Conservation (phyloP, 2,113 vertebrate genomes). For the Vimba vimba region DNA sequence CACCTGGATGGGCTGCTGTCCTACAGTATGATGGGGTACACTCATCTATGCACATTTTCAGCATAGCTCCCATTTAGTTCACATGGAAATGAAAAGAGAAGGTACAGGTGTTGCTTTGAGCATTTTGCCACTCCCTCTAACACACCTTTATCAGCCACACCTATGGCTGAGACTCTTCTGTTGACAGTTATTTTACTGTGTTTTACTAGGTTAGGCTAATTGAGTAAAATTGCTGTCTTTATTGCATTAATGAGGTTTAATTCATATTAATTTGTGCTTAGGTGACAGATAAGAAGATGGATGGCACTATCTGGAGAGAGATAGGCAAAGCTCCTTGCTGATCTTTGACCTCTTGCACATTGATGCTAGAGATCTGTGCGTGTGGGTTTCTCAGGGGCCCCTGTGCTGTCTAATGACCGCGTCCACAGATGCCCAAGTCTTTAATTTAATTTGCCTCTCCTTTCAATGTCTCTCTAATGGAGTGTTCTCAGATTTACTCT, state of each 20-base stretch:
- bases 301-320: background rate
- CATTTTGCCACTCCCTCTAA: background rate
- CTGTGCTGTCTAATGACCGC: slow-evolving; percentile 11
- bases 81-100: background rate
- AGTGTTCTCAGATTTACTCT: slow-evolving; percentile 29
- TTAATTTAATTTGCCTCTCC: slow-evolving; percentile 6
- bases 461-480: background rate
- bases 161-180: background rate
- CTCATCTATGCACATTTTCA: background rate
- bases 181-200: background rate
- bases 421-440: background rate
- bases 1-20: slow-evolving; percentile 41
- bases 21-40: background rate
- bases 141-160: slow-evolving; percentile 19
- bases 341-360: slow-evolving; percentile 42
- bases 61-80: background rate
- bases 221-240: background rate
- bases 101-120: slow-evolving; percentile 23
- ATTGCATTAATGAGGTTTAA: background rate
- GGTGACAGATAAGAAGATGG: slow-evolving; percentile 31
- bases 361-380: slow-evolving; percentile 17
- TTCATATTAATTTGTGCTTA: slow-evolving; percentile 16
- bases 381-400: background rate
- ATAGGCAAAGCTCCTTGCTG: slow-evolving; percentile 3
- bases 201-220: background rate